Base-by-base conservation (phyloP, 2,888 invertebrate genomes). In the Gasteruption jaculator region DNA sequence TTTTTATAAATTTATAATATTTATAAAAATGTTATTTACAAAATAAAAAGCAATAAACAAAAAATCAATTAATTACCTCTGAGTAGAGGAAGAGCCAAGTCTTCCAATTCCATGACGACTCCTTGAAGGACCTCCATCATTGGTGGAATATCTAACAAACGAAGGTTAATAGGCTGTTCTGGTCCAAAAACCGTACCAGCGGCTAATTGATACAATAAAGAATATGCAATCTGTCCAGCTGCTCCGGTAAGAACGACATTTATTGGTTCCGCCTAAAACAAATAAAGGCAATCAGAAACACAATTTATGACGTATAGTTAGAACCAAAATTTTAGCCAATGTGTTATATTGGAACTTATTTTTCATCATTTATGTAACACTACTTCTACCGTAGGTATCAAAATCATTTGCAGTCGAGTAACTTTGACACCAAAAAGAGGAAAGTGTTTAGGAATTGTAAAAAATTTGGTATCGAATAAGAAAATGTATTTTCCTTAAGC, bases 141-240 rank as follows among this genome's bases (percentile, higher is more conserved):
- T 12, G 86, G 87, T 42, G 89, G 85, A 62, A 99, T 96, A 75
- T 99, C 99, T 57, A 99, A 76, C 52, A 99, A 80, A 65, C 91
- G 87, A 32, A 99, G 78, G 64, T 83, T 84, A 16, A 99, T 77
- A 1, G 89, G 85, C 73, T 93, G 93, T 32, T 89, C 77, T 35
- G 79, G 77, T 20, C 97, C 97, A 71, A 97, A 97, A 1, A 96
- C 94, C 69, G 91, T 88, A 45, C 97, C 99, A 60, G 92, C 92
- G 10, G 92, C 92, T 54, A 99, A 81, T 75, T 93, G 90, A 68
- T 92, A 92, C 10, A 99, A 76, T 30, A 99, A 75, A 2, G 96
- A 96, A 73, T 99, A 99, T 45, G 94, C 96, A 57, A 99, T 99
- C 75, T 99, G 99, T 12, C 99, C 99, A 46, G 97, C 99, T 57